phyloP scores from a whole-genome alignment of 2,888 invertebrate species.

The Phasia obesa region DNA sequence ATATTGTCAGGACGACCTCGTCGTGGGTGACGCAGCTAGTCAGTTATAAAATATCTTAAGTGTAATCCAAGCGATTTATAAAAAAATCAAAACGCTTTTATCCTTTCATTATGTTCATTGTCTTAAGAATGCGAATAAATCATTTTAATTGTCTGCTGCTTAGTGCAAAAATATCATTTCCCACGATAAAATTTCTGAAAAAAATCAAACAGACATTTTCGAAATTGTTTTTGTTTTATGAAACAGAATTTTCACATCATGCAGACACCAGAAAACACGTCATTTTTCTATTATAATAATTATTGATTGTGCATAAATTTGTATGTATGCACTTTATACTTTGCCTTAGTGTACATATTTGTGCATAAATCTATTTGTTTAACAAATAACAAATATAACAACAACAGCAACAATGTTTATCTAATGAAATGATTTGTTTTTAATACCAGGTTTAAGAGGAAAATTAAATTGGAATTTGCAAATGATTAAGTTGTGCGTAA shows the following conservation, averaged over 20 bases:
- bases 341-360: slow-evolving; percentile 1
- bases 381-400: slow-evolving; percentile 10
- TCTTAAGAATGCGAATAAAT: not conserved
- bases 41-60: too few species aligned
- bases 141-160: not conserved
- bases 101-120: not conserved
- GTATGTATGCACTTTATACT: slow-evolving; percentile 20
- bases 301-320: slow-evolving; percentile 42
- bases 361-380: slow-evolving; percentile 15
- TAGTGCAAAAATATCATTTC: not conserved
- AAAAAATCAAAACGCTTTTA: too few species aligned
- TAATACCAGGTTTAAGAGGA: slow-evolving; percentile 46
- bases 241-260: slow-evolving; percentile 14
- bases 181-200: slow-evolving; percentile 2
- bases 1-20: too few species aligned
- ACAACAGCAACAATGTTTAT: slow-evolving; percentile 45
- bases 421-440: slow-evolving; percentile 61
- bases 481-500: slow-evolving; percentile 54
- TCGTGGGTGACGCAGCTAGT: too few species aligned
- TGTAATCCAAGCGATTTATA: too few species aligned
- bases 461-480: slow-evolving; percentile 57
- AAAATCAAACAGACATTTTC: slow-evolving; percentile 30
- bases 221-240: slow-evolving; percentile 46
- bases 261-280: slow-evolving; percentile 27
- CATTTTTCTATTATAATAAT: slow-evolving; percentile 45